phyloP scores from a whole-genome alignment of 1,140 invertebrate genomes.

The Portunus trituberculatus region DNA sequence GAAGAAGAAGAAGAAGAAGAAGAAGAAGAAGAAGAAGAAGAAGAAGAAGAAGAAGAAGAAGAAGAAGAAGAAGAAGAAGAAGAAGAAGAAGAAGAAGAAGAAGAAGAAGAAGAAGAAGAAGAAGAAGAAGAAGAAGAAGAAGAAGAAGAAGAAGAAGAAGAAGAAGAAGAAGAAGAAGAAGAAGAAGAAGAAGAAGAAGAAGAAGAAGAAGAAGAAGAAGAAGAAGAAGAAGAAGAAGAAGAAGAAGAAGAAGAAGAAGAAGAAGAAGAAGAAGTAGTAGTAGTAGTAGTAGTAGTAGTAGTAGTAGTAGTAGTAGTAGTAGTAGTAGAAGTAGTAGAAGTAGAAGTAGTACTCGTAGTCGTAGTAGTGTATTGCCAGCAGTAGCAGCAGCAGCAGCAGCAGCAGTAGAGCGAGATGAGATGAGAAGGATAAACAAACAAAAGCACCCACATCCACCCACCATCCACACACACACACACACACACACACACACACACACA shows the following conservation, averaged over 20 bases:
- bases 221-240: not conserved
- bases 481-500: constrained; percentile 43
- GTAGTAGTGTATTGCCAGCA: not conserved
- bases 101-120: not conserved
- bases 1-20: not conserved
- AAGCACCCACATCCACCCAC: not conserved
- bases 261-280: not conserved
- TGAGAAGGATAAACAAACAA: not conserved
- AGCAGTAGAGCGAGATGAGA: not conserved
- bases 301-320: not conserved
- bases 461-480: constrained; percentile 33
- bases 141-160: not conserved
- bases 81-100: not conserved
- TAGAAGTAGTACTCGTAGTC: not conserved
- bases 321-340: not conserved
- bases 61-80: not conserved
- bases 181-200: not conserved
- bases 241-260: not conserved
- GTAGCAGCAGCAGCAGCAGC: not conserved
- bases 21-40: not conserved
- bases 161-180: not conserved
- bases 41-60: not conserved
- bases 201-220: not conserved
- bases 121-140: not conserved
- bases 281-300: not conserved